phyloP scores from a whole-genome alignment of 2,888 invertebrate species.

The Marronus borbonicus region DNA sequence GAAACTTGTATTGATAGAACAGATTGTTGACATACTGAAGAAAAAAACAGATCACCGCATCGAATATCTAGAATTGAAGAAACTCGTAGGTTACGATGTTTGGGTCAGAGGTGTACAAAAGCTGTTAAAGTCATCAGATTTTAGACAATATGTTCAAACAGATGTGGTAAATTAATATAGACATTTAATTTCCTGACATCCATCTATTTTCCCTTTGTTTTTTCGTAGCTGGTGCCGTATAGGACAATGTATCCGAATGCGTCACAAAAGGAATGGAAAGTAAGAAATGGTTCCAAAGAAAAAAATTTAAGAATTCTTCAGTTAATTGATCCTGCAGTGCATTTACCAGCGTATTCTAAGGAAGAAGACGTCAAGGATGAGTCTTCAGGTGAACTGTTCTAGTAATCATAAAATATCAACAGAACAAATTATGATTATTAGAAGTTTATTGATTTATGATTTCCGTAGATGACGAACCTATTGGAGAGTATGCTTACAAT shows the following conservation, averaged over 20 bases:
- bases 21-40: conserved; percentile 73
- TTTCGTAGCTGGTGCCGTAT: conserved; percentile 66
- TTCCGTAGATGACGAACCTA: conserved; percentile 56
- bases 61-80: conserved; percentile 71
- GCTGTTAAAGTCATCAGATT: conserved; percentile 72
- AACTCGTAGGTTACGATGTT: conserved; percentile 66
- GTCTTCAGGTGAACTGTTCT: conserved; percentile 55
- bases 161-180: conserved; percentile 66
- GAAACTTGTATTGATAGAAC: conserved; percentile 72
- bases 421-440: not conserved
- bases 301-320: conserved; percentile 72
- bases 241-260: conserved; percentile 75
- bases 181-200: not conserved
- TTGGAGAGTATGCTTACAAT: conserved; percentile 57
- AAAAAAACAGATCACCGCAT: conserved; percentile 72
- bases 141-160: conserved; percentile 72
- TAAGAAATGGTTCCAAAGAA: conserved; percentile 70
- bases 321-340: conserved; percentile 74
- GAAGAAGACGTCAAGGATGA: conserved; percentile 61
- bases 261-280: conserved; percentile 71
- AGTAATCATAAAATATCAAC: conserved; percentile 17
- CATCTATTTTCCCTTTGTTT: not conserved
- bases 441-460: not conserved
- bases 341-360: conserved; percentile 71
- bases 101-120: conserved; percentile 70